Percentiles rank a stretch among this genome's conserved stretches.
Conservation (phyloP, 2,113 vertebrate genomes). For the Gallinago paraguaiae region DNA sequence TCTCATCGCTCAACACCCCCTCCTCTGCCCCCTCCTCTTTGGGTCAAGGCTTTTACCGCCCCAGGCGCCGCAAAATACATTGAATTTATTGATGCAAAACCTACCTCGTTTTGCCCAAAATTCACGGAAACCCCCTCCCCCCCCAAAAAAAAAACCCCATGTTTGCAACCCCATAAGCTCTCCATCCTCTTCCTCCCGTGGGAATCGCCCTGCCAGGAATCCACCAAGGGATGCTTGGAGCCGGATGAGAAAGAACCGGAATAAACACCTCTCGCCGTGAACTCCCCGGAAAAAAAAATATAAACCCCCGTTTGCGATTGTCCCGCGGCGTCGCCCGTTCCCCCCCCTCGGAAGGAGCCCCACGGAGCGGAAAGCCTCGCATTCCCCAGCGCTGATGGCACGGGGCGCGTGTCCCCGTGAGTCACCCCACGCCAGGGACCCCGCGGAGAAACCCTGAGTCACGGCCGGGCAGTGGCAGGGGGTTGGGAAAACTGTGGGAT, state of each 20-base stretch:
- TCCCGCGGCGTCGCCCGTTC: not conserved
- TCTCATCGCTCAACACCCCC: too few species aligned
- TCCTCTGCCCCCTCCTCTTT: too few species aligned
- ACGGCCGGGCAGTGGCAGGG: not conserved
- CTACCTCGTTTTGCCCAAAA: not conserved
- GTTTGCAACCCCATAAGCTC: not conserved
- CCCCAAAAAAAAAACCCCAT: not conserved
- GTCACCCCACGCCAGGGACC: not conserved
- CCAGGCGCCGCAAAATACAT: not conserved
- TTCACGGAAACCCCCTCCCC: not conserved
- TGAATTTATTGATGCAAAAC: not conserved
- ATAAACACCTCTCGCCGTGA: not conserved
- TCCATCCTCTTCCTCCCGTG: not conserved
- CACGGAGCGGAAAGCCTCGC: not conserved
- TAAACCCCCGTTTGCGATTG: not conserved
- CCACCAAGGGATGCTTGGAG: rapidly evolving
- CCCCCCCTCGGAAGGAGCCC: not conserved
- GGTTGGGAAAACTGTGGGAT: not conserved
- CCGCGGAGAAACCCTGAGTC: not conserved
- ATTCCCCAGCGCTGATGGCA: constrained; percentile 7
- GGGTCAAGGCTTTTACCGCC: not conserved
- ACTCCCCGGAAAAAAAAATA: not conserved
- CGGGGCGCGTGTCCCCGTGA: constrained; percentile 21
- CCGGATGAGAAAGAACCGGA: rapidly evolving
- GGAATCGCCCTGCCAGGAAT: not conserved